Percentiles rank a stretch among this genome's conserved stretches.
phyloP scores from a whole-genome alignment of 2,888 invertebrate genomes.

The Cyclophora punctaria region DNA sequence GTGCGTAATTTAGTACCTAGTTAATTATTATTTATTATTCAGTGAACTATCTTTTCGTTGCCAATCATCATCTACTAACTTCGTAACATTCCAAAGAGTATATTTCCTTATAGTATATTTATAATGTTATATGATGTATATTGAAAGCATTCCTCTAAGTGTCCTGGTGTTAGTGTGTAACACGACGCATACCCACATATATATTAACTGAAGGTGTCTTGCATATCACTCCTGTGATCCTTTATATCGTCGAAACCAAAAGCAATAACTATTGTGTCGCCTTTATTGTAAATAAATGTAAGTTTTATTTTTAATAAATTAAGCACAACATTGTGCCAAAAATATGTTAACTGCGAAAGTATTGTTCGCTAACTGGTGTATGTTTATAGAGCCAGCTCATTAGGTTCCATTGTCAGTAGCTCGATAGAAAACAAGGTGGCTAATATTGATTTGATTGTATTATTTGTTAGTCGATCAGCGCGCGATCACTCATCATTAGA shows the following conservation, averaged over 20 bases:
- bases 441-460: no score
- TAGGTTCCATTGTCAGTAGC: constrained; percentile 1
- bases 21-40: constrained; percentile 31
- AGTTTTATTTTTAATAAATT: constrained; percentile 29
- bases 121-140: constrained; percentile 26
- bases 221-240: constrained; percentile 10
- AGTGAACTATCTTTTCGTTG: constrained; percentile 18
- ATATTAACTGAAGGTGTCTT: constrained; percentile 9
- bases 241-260: constrained; percentile 31
- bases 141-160: constrained; percentile 53
- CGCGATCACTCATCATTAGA: neutral
- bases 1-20: constrained; percentile 43
- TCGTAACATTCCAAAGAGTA: constrained; percentile 69
- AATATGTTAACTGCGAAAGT: constrained; percentile 21
- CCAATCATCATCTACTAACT: constrained; percentile 31
- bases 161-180: constrained; percentile 46
- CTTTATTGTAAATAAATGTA: constrained; percentile 50
- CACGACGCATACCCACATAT: constrained; percentile 24
- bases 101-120: constrained; percentile 45
- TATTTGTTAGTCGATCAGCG: no score
- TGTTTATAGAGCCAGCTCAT: neutral
- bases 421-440: constrained; percentile 25
- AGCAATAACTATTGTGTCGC: constrained; percentile 63
- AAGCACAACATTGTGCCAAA: constrained; percentile 65
- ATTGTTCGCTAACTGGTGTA: no score